Evolutionary conservation across 2,797 vertebrate genomes (phyloP).

Genomic region (Sebastes paucispinis): DNA sequence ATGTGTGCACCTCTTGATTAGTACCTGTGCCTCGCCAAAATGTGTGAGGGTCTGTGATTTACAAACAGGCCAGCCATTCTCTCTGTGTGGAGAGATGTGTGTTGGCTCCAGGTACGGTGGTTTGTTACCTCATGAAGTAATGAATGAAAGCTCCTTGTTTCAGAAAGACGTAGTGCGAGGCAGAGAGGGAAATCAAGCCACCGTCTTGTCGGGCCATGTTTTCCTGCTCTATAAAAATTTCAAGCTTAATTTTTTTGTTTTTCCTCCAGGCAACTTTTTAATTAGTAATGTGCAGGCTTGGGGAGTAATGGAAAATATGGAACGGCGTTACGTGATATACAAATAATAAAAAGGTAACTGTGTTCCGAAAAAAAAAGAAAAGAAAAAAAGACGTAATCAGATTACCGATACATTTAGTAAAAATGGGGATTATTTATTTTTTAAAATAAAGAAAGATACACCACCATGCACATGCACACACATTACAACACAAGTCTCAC

Average conservation of each 20-base stretch:
- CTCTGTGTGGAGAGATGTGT: slow-evolving; percentile 2
- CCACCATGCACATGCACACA: background rate
- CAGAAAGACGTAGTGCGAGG: background rate
- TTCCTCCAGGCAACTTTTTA: slow-evolving; percentile 46
- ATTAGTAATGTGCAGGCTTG: slow-evolving; percentile 41
- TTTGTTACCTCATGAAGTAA: slow-evolving; percentile 37
- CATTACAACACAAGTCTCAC: background rate
- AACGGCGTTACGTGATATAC: background rate
- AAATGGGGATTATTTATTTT: background rate
- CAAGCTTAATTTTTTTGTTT: slow-evolving; percentile 24
- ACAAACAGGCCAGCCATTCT: slow-evolving; percentile 53
- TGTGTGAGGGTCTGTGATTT: slow-evolving; percentile 30
- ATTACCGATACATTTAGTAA: background rate
- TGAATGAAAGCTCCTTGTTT: slow-evolving; percentile 50
- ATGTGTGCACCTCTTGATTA: slow-evolving; percentile 33
- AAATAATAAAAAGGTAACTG: no score
- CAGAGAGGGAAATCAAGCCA: slow-evolving; percentile 24
- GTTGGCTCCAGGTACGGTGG: slow-evolving; percentile 20
- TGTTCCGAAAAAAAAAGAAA: no score
- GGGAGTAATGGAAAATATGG: background rate
- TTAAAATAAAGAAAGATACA: background rate
- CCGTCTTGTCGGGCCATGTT: slow-evolving; percentile 27
- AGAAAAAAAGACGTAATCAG: no score
- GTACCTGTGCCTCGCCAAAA: background rate
- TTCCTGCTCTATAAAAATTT: slow-evolving; percentile 2